Conservation (phyloP, 2,888 invertebrate species). For the Troilus luridus region DNA sequence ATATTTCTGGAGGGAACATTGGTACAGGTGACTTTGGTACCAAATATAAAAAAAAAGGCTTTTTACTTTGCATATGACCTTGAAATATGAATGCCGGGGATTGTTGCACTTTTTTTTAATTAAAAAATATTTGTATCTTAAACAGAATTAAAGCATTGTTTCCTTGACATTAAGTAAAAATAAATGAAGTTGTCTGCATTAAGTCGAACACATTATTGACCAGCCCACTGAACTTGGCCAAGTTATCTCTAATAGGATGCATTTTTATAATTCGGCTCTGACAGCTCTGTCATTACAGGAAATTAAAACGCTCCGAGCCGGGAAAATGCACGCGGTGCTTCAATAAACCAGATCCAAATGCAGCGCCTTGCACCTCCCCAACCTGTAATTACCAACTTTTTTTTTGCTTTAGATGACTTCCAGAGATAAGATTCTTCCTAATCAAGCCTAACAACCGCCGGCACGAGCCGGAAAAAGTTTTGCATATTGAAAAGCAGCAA, state of each 20-base stretch:
- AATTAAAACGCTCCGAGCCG: not conserved
- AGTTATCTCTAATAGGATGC: not conserved
- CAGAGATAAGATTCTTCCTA: not conserved
- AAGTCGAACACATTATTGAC: not conserved
- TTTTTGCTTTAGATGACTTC: not conserved
- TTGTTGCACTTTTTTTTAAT: too few relatives aligned
- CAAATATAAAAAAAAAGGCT: too few relatives aligned
- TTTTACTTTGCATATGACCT: too few relatives aligned
- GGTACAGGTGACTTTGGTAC: too few relatives aligned
- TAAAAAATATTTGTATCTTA: too few relatives aligned
- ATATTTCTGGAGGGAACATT: too few relatives aligned
- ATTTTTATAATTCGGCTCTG: not conserved
- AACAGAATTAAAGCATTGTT: too few relatives aligned
- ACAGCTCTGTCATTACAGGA: not conserved
- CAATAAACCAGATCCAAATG: not conserved
- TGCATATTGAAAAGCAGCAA: constrained; percentile 3
- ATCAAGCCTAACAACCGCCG: not conserved
- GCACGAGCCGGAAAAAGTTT: constrained; percentile 3
- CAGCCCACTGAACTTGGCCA: not conserved
- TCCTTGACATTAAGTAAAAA: too few relatives aligned
- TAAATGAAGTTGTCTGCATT: too few relatives aligned
- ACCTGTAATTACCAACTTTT: not conserved
- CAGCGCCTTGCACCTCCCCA: not conserved
- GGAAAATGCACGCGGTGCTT: not conserved
- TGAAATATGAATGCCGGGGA: too few relatives aligned